Evolutionary conservation across 2,888 invertebrate genomes (phyloP).

Genomic region (Gordius sp.): DNA sequence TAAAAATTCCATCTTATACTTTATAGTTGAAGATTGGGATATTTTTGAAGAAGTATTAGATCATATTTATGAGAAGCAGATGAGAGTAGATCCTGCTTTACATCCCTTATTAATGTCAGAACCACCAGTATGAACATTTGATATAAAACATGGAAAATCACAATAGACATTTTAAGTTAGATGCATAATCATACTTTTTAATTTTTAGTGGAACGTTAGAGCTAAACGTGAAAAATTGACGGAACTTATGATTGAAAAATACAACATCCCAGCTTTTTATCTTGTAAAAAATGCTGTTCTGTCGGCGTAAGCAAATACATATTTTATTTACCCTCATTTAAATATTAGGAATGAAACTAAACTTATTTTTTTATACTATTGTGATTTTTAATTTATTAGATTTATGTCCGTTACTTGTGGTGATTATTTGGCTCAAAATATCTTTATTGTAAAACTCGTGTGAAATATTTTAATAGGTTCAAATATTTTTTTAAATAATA

Average conservation of each 20-base stretch:
- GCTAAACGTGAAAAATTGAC: slow-evolving; percentile 74
- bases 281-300: slow-evolving; percentile 86
- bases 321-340: not conserved
- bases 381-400: slow-evolving; percentile 14
- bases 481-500: too few relatives aligned
- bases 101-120: slow-evolving; percentile 94
- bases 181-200: too few relatives aligned
- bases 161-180: not conserved
- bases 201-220: slow-evolving; percentile 55
- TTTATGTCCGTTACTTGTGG: too few relatives aligned
- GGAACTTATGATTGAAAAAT: slow-evolving; percentile 91
- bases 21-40: slow-evolving; percentile 74
- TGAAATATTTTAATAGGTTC: too few relatives aligned
- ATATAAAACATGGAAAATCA: not conserved
- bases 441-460: too few relatives aligned
- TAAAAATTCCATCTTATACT: slow-evolving; percentile 17
- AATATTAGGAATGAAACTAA: not conserved
- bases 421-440: too few relatives aligned
- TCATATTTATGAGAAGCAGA: slow-evolving; percentile 69
- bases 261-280: slow-evolving; percentile 88
- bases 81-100: slow-evolving; percentile 59
- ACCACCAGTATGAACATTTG: slow-evolving; percentile 40
- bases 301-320: slow-evolving; percentile 39
- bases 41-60: slow-evolving; percentile 78
- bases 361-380: not conserved